These are phyloP conservation scores for Osmerus mordax DNA, from an alignment of 2,113 vertebrate species.

Conservation along the genomic window DNA sequence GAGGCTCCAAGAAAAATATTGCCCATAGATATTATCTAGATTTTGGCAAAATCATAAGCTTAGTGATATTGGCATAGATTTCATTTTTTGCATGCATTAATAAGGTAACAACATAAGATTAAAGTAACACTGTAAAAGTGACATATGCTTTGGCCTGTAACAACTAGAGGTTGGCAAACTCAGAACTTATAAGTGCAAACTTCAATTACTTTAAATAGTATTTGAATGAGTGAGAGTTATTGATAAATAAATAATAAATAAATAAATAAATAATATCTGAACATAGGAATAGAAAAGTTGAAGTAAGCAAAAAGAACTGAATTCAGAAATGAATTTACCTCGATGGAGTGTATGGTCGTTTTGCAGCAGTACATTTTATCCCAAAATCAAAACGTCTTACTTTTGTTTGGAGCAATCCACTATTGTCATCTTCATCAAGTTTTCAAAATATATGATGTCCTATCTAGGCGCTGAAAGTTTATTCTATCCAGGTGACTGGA, in stretches of 20 bases:
- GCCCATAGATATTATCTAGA: conserved; percentile 79
- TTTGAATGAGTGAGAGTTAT: conserved; percentile 9
- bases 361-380: conserved; percentile 67
- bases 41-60: conserved; percentile 83
- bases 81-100: conserved; percentile 78
- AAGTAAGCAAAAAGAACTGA: too few species aligned
- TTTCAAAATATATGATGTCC: conserved; percentile 51
- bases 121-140: conserved; percentile 70
- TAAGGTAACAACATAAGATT: conserved; percentile 54
- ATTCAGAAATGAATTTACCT: conserved; percentile 36
- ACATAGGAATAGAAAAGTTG: too few species aligned
- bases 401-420: conserved; percentile 61
- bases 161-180: conserved; percentile 69
- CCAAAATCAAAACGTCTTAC: conserved; percentile 60
- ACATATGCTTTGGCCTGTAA: conserved; percentile 85
- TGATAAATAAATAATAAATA: conserved; percentile 52
- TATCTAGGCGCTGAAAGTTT: conserved; percentile 60
- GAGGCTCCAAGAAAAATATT: conserved; percentile 81
- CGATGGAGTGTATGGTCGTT: conserved; percentile 42
- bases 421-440: conserved; percentile 38
- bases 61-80: conserved; percentile 86
- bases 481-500: conserved; percentile 55
- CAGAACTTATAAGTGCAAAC: conserved; percentile 71
- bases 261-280: conserved; percentile 31
- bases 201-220: conserved; percentile 30